These are phyloP conservation scores for Falco punctatus DNA, from an alignment of 2,113 vertebrate genomes.

Conservation along the genomic window DNA sequence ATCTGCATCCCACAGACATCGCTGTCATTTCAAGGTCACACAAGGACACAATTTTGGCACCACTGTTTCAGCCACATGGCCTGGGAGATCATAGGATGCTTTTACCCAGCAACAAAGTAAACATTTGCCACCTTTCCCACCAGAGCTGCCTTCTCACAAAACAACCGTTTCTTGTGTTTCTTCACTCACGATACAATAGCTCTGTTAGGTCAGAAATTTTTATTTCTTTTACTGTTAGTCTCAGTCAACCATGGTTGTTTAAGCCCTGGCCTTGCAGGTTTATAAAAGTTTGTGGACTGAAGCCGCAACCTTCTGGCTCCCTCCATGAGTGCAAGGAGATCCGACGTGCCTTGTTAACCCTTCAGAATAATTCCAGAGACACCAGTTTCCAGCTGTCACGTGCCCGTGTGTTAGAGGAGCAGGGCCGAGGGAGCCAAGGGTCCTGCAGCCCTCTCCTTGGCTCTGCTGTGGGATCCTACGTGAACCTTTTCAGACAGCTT, in stretches of 20 bases:
- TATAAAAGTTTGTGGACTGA: slow-evolving; percentile 9
- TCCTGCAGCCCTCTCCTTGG: neutral
- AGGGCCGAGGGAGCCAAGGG: neutral
- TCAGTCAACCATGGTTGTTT: neutral
- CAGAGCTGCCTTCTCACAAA: neutral
- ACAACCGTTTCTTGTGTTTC: neutral
- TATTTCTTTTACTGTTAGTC: neutral
- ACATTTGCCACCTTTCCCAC: neutral
- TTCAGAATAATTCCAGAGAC: neutral
- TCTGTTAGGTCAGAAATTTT: neutral
- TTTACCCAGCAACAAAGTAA: neutral
- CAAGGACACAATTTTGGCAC: neutral
- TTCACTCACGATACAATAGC: neutral
- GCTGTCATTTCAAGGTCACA: neutral
- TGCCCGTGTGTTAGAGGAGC: neutral
- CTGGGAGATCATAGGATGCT: neutral
- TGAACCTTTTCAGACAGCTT: neutral
- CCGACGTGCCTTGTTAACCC: neutral
- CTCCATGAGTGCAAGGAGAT: neutral
- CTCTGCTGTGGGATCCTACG: neutral
- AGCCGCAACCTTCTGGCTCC: neutral
- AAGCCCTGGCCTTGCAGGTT: neutral
- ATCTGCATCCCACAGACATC: neutral
- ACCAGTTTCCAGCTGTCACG: neutral
- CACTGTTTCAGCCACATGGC: neutral